Conservation (phyloP, 2,113 vertebrate genomes). For the Callorhinus ursinus region DNA sequence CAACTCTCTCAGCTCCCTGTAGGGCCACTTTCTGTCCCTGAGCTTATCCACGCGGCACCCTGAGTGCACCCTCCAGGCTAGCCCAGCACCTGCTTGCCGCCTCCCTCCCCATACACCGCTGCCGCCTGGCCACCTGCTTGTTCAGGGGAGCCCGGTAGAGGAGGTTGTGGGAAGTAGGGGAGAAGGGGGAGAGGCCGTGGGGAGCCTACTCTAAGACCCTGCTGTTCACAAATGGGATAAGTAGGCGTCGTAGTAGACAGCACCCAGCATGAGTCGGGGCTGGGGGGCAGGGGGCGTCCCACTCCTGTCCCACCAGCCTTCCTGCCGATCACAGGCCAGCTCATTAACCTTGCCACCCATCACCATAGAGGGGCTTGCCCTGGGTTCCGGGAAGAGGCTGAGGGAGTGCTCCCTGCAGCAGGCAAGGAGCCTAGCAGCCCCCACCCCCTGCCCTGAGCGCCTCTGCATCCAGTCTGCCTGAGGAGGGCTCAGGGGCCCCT, state of each 20-base stretch:
- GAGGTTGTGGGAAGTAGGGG: neutral
- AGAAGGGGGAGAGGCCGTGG: neutral
- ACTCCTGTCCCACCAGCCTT: neutral
- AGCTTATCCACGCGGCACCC: neutral
- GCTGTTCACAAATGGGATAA: neutral
- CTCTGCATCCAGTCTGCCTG: neutral
- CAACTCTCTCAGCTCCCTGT: neutral
- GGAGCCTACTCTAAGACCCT: neutral
- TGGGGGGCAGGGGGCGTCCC: too few species aligned
- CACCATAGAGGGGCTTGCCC: too few species aligned
- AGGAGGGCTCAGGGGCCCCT: neutral
- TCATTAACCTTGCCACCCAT: neutral
- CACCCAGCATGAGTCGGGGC: rapidly evolving
- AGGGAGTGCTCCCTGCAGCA: neutral
- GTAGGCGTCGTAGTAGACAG: neutral
- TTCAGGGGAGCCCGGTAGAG: neutral
- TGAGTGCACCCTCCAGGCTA: neutral
- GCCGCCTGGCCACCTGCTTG: neutral
- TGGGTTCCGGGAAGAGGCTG: neutral
- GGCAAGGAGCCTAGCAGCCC: neutral
- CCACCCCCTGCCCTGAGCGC: neutral
- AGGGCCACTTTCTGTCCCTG: neutral
- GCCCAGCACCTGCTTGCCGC: neutral
- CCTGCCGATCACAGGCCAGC: neutral
- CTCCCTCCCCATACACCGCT: neutral